phyloP scores from a whole-genome alignment of 2,888 invertebrate species.

The Digitonthophagus gazella region DNA sequence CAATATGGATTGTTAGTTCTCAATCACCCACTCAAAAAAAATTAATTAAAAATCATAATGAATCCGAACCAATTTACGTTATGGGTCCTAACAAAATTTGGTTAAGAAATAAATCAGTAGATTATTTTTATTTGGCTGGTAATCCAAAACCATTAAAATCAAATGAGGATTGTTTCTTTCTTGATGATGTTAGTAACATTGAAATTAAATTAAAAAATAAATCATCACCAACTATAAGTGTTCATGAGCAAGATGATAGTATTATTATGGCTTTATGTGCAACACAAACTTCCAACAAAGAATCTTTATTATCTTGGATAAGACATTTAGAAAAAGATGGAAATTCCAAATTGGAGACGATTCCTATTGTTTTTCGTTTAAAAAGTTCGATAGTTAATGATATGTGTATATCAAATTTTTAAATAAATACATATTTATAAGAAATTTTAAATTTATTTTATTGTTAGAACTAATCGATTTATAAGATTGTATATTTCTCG shows the following conservation, averaged over 20 bases:
- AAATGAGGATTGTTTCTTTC: slow-evolving; percentile 46
- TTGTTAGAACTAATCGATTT: not conserved
- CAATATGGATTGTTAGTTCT: slow-evolving; percentile 90
- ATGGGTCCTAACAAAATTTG: slow-evolving; percentile 84
- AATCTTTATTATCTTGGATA: slow-evolving; percentile 91
- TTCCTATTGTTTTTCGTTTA: slow-evolving; percentile 85
- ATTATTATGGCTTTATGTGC: slow-evolving; percentile 85
- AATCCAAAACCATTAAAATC: slow-evolving; percentile 57
- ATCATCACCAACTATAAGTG: slow-evolving; percentile 55
- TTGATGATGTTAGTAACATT: slow-evolving; percentile 66
- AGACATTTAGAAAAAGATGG: slow-evolving; percentile 72
- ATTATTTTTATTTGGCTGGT: slow-evolving; percentile 80
- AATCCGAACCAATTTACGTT: slow-evolving; percentile 67
- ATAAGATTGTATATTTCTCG: no score
- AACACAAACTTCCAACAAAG: slow-evolving; percentile 86
- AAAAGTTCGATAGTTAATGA: slow-evolving; percentile 43
- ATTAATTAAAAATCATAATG: slow-evolving; percentile 64
- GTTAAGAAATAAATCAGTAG: slow-evolving; percentile 70
- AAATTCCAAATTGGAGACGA: slow-evolving; percentile 69
- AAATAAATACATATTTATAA: no score
- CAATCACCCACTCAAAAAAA: slow-evolving; percentile 75
- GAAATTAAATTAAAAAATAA: slow-evolving; percentile 56
- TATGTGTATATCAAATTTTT: not conserved
- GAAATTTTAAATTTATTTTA: no score
- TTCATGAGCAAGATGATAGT: slow-evolving; percentile 93